These are phyloP conservation scores for Podiceps cristatus DNA, from an alignment of 2,113 vertebrate genomes.

Conservation along the genomic window DNA sequence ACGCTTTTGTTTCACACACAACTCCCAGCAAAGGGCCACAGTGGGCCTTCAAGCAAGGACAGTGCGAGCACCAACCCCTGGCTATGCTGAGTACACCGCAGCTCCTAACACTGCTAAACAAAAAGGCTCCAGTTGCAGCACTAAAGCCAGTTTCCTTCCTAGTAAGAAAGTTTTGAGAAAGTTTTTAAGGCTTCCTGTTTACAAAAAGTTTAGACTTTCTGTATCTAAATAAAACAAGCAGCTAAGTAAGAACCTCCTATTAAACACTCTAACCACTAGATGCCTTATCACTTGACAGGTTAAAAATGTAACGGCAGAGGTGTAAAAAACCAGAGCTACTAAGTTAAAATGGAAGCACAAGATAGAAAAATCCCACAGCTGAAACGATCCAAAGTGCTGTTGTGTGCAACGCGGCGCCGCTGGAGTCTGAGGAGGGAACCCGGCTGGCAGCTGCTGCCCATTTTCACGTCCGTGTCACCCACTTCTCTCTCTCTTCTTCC, in stretches of 20 bases:
- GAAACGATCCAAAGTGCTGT: slow-evolving; percentile 40
- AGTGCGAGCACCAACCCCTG: neutral
- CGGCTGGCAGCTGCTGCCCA: slow-evolving; percentile 62
- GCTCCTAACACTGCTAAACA: neutral
- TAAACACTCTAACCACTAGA: neutral
- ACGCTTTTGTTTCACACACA: slow-evolving; percentile 37
- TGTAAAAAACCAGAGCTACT: slow-evolving; percentile 20
- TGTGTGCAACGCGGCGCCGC: neutral
- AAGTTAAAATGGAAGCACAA: slow-evolving; percentile 36
- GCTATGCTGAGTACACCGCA: neutral
- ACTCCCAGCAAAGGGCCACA: slow-evolving; percentile 26
- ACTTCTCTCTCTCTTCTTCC: slow-evolving; percentile 65
- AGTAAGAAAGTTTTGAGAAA: neutral
- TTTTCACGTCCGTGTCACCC: slow-evolving; percentile 51
- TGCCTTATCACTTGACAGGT: slow-evolving; percentile 29
- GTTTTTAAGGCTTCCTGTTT: slow-evolving; percentile 8
- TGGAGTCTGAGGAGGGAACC: neutral
- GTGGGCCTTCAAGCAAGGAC: neutral
- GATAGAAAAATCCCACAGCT: neutral
- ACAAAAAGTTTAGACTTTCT: slow-evolving; percentile 20
- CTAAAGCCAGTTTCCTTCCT: neutral
- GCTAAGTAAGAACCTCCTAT: neutral
- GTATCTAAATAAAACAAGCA: slow-evolving; percentile 22
- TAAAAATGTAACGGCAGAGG: slow-evolving; percentile 34
- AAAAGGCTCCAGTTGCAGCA: neutral